These are phyloP conservation scores for Calcarius lapponicus DNA, from an alignment of 2,797 vertebrate genomes.

Conservation along the genomic window DNA sequence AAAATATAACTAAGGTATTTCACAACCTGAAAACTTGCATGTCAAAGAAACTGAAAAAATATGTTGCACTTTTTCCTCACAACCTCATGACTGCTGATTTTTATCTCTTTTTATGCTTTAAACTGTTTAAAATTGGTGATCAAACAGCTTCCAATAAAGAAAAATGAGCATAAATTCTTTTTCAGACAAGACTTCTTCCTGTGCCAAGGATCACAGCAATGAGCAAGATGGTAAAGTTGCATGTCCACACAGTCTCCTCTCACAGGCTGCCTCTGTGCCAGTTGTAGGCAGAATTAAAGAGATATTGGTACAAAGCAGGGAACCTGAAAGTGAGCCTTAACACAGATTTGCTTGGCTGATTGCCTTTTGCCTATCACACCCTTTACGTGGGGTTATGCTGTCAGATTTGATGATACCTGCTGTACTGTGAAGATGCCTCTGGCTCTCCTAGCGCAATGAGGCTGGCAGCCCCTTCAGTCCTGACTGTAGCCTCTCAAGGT, in stretches of 20 bases:
- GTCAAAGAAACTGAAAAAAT: neutral
- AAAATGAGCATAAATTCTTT: neutral
- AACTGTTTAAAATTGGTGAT: neutral
- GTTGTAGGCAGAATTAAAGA: neutral
- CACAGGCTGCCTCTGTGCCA: neutral
- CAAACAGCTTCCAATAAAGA: neutral
- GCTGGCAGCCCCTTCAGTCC: neutral
- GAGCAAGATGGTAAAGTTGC: neutral
- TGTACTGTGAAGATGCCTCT: neutral
- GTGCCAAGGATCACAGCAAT: neutral
- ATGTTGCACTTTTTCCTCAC: neutral
- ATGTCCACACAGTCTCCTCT: neutral
- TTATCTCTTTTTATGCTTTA: neutral
- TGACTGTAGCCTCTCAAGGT: neutral
- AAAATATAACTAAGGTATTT: neutral
- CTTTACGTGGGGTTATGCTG: neutral
- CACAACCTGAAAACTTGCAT: neutral
- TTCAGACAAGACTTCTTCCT: neutral
- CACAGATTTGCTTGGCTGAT: neutral
- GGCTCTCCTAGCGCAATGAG: neutral
- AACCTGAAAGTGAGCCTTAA: neutral
- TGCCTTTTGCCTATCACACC: constrained; percentile 13
- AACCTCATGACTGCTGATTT: neutral
- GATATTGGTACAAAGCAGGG: neutral
- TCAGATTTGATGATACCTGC: constrained; percentile 5